Percentiles rank a stretch among this genome's conserved stretches.
phyloP scores from a whole-genome alignment of 2,888 invertebrate genomes.

The Ophion costatus region DNA sequence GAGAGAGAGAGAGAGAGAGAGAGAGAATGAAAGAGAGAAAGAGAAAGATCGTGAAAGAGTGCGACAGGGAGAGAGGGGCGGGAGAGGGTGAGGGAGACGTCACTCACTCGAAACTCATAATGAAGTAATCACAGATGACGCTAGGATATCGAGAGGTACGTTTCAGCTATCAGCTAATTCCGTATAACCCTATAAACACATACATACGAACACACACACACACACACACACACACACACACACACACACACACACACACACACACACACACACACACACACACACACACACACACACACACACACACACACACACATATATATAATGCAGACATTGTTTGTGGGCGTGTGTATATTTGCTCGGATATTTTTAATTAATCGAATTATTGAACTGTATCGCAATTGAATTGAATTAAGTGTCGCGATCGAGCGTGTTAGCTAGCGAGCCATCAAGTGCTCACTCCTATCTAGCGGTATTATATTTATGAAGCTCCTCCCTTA shows the following conservation, averaged over 20 bases:
- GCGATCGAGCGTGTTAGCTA: constrained; percentile 66
- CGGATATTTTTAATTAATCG: constrained; percentile 82
- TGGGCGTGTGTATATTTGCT: constrained; percentile 61
- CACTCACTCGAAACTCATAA: constrained; percentile 77
- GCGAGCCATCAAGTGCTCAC: constrained; percentile 63
- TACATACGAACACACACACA: constrained; percentile 5
- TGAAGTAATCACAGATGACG: constrained; percentile 79
- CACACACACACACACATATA: constrained; percentile 2
- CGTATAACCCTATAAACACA: constrained; percentile 53
- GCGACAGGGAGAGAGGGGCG: background rate
- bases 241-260: too few relatives aligned
- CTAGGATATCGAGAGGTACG: constrained; percentile 74
- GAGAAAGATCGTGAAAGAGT: too few relatives aligned
- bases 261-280: background rate
- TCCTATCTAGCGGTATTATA: constrained; percentile 63
- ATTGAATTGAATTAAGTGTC: constrained; percentile 82
- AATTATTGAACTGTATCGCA: constrained; percentile 83
- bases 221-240: constrained; percentile 41
- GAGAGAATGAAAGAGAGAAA: constrained; percentile 44
- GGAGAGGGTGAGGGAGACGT: constrained; percentile 64
- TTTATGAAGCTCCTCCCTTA: constrained; percentile 28
- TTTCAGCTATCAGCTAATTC: constrained; percentile 77
- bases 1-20: constrained; percentile 41
- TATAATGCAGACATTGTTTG: background rate
- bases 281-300: constrained; percentile 25